Conservation (phyloP, 2,113 vertebrate genomes). For the Rhombomys opimus region DNA sequence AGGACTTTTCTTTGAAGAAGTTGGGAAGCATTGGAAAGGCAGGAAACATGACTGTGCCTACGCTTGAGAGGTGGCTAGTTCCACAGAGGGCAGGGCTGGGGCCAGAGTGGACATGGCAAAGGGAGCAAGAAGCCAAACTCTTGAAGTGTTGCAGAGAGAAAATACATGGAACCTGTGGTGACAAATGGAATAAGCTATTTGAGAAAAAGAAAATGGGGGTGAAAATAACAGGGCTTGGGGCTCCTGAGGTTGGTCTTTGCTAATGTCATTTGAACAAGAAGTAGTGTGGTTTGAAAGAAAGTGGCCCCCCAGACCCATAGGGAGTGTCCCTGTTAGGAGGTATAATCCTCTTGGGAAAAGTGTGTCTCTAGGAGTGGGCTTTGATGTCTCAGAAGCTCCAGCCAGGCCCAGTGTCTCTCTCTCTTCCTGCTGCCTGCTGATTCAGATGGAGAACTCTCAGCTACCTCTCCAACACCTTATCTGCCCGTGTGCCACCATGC, state of each 20-base stretch:
- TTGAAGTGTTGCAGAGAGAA: neutral
- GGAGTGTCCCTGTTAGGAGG: too few species aligned
- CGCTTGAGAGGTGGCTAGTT: neutral
- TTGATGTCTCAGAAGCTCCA: too few species aligned
- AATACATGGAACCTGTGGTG: neutral
- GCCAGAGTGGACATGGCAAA: neutral
- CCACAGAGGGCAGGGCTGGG: neutral
- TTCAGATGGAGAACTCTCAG: too few species aligned
- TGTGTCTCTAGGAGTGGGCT: too few species aligned
- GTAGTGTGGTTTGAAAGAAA: too few species aligned
- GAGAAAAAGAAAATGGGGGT: neutral
- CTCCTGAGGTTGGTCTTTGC: neutral
- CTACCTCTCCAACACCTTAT: too few species aligned
- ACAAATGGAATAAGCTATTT: neutral
- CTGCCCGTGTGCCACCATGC: too few species aligned
- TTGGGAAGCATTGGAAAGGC: neutral
- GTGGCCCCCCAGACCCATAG: too few species aligned
- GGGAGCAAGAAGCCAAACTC: neutral
- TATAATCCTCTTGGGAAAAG: too few species aligned
- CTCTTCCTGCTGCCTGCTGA: too few species aligned
- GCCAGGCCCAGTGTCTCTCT: too few species aligned
- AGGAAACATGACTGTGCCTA: neutral
- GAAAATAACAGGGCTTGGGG: neutral
- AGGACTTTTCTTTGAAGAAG: neutral
- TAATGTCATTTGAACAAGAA: neutral